Conservation (phyloP, 2,888 invertebrate genomes). For the Drosophila emarginata region DNA sequence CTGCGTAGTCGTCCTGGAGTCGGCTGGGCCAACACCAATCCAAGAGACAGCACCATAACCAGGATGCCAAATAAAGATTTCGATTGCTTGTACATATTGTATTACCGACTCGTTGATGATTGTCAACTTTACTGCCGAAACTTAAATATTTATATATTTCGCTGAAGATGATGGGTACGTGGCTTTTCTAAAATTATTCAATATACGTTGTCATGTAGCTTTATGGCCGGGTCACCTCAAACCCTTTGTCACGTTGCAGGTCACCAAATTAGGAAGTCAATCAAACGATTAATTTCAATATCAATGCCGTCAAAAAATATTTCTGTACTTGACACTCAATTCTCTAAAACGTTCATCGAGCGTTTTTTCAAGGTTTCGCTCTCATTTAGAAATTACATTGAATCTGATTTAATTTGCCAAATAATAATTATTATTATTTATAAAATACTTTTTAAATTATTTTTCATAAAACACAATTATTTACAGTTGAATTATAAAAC, state of each 20-base stretch:
- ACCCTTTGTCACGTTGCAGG: constrained; percentile 42
- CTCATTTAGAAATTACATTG: too few relatives aligned
- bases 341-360: background rate
- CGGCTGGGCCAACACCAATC: constrained; percentile 8
- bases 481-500: too few relatives aligned
- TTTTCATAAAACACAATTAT: too few relatives aligned
- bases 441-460: too few relatives aligned
- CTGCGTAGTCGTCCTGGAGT: background rate
- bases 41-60: constrained; percentile 24
- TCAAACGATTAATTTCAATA: constrained; percentile 38
- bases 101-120: constrained; percentile 16
- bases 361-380: background rate
- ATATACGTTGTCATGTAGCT: constrained; percentile 10
- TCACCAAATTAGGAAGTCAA: constrained; percentile 33
- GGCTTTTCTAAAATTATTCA: constrained; percentile 20
- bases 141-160: constrained; percentile 32
- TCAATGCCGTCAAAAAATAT: constrained; percentile 25
- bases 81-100: constrained; percentile 19
- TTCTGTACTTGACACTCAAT: background rate
- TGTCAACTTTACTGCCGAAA: constrained; percentile 14
- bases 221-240: constrained; percentile 18
- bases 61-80: constrained; percentile 17
- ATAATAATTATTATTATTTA: too few relatives aligned
- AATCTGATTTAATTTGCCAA: too few relatives aligned
- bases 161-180: constrained; percentile 23